phyloP scores from a whole-genome alignment of 2,113 vertebrate species.

The Pangasianodon hypophthalmus region DNA sequence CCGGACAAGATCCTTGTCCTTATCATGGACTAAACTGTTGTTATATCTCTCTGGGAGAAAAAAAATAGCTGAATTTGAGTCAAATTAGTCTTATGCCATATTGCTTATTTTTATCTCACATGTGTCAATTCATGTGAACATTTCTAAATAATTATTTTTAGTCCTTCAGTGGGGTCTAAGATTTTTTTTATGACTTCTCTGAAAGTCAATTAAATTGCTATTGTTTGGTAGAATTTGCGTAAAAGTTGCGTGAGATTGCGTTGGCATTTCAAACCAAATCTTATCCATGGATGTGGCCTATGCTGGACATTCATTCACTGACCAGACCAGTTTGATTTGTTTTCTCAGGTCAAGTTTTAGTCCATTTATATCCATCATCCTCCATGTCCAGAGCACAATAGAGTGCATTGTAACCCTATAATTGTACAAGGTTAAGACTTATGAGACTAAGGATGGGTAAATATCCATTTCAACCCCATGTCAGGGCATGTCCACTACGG shows the following conservation, averaged over 20 bases:
- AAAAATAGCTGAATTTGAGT: neutral
- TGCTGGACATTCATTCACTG: neutral
- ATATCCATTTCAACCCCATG: constrained; percentile 42
- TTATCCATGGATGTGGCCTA: neutral
- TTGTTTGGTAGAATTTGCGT: neutral
- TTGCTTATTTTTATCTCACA: neutral
- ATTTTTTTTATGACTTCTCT: neutral
- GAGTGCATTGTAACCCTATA: constrained; percentile 19
- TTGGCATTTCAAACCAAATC: neutral
- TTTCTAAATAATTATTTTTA: neutral
- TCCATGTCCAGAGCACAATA: neutral
- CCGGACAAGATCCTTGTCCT: neutral
- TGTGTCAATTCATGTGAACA: neutral
- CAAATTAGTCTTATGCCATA: neutral
- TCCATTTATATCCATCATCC: constrained; percentile 30
- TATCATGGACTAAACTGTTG: neutral
- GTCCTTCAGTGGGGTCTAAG: neutral
- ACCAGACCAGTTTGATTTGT: neutral
- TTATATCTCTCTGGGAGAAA: neutral
- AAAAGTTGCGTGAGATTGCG: neutral
- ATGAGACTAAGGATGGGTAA: constrained; percentile 32
- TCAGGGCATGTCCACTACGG: constrained; percentile 41
- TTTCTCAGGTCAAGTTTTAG: neutral
- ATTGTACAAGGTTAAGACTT: constrained; percentile 25
- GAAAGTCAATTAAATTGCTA: neutral